Evolutionary conservation across 1,140 invertebrate species (phyloP), one percentile per base, ranked within the genome.

Genomic region (Andricus grossulariae): DNA sequence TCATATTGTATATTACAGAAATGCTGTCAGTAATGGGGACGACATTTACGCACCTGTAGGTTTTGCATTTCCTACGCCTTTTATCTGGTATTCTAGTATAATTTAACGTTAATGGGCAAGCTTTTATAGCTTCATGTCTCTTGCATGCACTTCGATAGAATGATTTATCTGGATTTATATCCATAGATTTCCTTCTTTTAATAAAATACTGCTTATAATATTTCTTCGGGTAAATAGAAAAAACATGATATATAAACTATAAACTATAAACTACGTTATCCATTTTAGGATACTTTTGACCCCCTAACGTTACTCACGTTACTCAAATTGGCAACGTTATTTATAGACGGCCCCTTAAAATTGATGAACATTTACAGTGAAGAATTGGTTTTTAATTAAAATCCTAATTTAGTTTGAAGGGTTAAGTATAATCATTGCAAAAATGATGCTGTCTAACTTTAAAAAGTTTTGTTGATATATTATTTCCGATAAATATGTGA

Each of bases 71-170:
- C 32, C 39, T n/a, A 66, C 60, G 15, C 60, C 15, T 66, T 13
- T 10, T 32, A 16, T 15, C 4, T 45, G 39, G 39, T 45, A 45
- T 45, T 45, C 39, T 45, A 45, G 25, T 18, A 39, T 66, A 66
- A 66, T 66, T 66, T 66, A n/a, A 66, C 25, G 16, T 66, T 45
- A 66, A 39, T 45, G 60, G 60, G 13, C 32, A 66, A 66, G 60
- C 32, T 66, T 66, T 66, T 66, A 66, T 66, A 16, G 60, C 25
- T 8, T 66, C 16, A 54, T 54, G 60, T 66, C 25, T 39, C 60
- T 39, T 32, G 25, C 39, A 39, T 45, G 32, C 13, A 21, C 57
- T 66, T 66, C 16, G 60, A 66, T 66, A 45, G 39, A 66, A 66
- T 39, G 39, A 66, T 66, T 66, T 66, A 66, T 66, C n/a, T 39